phyloP scores from a whole-genome alignment of 2,888 invertebrate species.

The Escarpia spicata region DNA sequence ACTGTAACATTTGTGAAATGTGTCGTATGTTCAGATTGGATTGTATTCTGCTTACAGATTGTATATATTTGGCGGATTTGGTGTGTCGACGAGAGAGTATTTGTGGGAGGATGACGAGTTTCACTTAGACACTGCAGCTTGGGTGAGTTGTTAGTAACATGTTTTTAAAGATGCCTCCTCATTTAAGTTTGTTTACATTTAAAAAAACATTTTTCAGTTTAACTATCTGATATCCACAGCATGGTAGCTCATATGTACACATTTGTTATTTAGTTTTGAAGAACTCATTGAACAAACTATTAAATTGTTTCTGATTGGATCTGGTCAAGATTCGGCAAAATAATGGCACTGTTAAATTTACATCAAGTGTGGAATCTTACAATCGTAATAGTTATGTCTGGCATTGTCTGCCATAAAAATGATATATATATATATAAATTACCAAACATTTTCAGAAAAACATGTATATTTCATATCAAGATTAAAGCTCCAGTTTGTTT shows the following conservation, averaged over 20 bases:
- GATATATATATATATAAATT: neutral
- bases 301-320: too few species aligned
- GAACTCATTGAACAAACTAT: too few species aligned
- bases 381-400: neutral
- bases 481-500: neutral
- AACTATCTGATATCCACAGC: too few species aligned
- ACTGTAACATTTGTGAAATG: neutral
- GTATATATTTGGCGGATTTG: conserved; percentile 59
- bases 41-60: conserved; percentile 46
- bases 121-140: conserved; percentile 28
- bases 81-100: conserved; percentile 38
- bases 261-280: too few species aligned
- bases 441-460: neutral
- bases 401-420: neutral
- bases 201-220: too few species aligned
- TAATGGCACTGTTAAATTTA: too few species aligned
- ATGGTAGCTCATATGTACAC: too few species aligned
- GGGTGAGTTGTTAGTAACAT: conserved; percentile 19
- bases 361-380: neutral
- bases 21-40: neutral
- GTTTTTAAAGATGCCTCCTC: too few species aligned
- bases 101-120: conserved; percentile 29
- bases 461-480: neutral
- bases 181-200: too few species aligned
- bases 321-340: too few species aligned